phyloP scores from a whole-genome alignment of 2,113 vertebrate species.

The Rhizomys pruinosus region DNA sequence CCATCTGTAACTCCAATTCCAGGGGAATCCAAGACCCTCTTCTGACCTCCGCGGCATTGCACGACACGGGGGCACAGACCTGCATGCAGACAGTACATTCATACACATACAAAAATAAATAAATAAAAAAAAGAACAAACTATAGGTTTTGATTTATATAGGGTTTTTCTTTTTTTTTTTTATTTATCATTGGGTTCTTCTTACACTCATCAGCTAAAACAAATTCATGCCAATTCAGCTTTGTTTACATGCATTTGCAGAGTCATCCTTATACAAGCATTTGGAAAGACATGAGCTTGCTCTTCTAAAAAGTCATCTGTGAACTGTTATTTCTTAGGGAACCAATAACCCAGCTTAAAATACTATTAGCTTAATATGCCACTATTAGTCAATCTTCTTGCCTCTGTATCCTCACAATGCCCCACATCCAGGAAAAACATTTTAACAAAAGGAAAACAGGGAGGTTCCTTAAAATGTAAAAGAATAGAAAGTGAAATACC shows the following conservation, averaged over 20 bases:
- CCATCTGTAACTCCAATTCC: too few species aligned
- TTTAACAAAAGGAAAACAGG: constrained; percentile 46
- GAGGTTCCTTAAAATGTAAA: constrained; percentile 34
- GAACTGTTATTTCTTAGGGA: constrained; percentile 49
- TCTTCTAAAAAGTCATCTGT: constrained; percentile 34
- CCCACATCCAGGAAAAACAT: background rate
- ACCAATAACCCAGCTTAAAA: constrained; percentile 39
- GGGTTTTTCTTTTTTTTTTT: background rate
- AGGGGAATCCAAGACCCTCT: too few species aligned
- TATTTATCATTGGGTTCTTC: background rate
- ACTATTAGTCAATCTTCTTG: background rate
- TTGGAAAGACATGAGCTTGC: background rate
- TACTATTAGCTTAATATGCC: background rate
- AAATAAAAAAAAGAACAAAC: background rate
- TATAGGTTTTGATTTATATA: constrained; percentile 21
- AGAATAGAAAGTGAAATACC: background rate
- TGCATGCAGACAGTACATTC: too few species aligned
- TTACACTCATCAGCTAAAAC: constrained; percentile 1
- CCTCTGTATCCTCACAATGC: background rate
- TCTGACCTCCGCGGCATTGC: too few species aligned
- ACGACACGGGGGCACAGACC: too few species aligned
- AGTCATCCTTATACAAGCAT: constrained; percentile 47
- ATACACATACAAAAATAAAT: too few species aligned
- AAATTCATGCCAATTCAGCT: background rate
- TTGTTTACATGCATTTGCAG: constrained; percentile 65